Evolutionary conservation across 2,797 vertebrate genomes (phyloP), one percentile per base, ranked within the genome.

Genomic region (Lindbergichthys nudifrons): DNA sequence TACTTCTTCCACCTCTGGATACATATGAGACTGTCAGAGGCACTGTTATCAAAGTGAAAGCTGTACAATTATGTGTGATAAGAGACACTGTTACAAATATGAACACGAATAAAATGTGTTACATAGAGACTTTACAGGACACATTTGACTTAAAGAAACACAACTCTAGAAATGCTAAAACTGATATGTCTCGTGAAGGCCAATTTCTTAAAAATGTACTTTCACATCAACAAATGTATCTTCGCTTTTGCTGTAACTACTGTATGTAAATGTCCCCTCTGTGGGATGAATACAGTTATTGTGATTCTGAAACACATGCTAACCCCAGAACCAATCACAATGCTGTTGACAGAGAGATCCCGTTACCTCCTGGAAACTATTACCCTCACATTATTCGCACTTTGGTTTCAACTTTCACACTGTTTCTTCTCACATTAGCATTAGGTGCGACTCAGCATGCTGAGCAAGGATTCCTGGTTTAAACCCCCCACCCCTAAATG

Each of bases 311-410:
- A 26, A 45, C 72, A 59, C 23, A 18, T 0, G 16, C n/a, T 39
- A 65, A 59, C 11, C 11, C 58, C n/a, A 16, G 48, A 62, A 59
- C 39, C 15, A 42, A 76, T 50, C 54, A 21, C 4, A 18, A 65
- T 21, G 18, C 10, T 51, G 70, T 26, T 43, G 53, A 80, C 57
- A 47, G 19, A 73, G 45, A 16, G 58, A 56, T 83, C 51, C 15
- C 53, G 11, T 58, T 2, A 32, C 53, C 16, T 15, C 41, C 54
- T 57, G 71, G 82, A 76, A 90, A 74, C 70, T 63, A 18, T 73
- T 56, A 30, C 43, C 23, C 57, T 36, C 26, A 0, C 65, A 16
- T 26, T 62, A 7, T 70, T 83, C 57, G 71, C 75, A 76, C 77
- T 69, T 63, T 41, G 58, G 50, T 65, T 32, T 56, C n/a, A 80